phyloP scores from a whole-genome alignment of 2,113 vertebrate genomes.

The Pedetes capensis region DNA sequence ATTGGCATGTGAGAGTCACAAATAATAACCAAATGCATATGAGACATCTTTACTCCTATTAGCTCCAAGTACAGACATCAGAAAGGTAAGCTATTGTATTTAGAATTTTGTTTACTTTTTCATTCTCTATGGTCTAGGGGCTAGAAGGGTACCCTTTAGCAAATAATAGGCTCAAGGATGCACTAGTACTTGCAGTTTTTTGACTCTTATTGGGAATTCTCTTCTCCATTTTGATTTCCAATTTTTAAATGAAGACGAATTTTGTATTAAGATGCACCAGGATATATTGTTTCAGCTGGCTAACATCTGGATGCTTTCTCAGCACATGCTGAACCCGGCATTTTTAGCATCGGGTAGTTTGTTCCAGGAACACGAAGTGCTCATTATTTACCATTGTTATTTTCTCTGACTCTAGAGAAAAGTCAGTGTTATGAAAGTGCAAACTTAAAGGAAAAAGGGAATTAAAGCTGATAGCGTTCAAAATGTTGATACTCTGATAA shows the following conservation, averaged over 20 bases:
- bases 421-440: conserved; percentile 16
- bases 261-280: conserved; percentile 61
- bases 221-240: conserved; percentile 2
- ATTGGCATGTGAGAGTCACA: neutral
- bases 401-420: conserved; percentile 63
- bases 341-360: conserved; percentile 42
- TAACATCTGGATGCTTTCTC: conserved; percentile 66
- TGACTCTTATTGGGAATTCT: conserved; percentile 25
- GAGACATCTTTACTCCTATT: neutral
- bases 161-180: neutral
- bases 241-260: conserved; percentile 36
- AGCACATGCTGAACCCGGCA: conserved; percentile 26
- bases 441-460: conserved; percentile 55
- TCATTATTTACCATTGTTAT: conserved; percentile 60
- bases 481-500: conserved; percentile 48
- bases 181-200: conserved; percentile 19
- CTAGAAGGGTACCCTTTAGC: neutral
- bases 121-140: neutral
- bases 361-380: conserved; percentile 61
- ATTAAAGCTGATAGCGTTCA: conserved; percentile 46
- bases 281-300: conserved; percentile 65
- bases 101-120: neutral
- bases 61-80: neutral
- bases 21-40: neutral
- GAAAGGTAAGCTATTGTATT: neutral